phyloP scores from a whole-genome alignment of 2,113 vertebrate genomes.

The Microcebus ravelobensis region DNA sequence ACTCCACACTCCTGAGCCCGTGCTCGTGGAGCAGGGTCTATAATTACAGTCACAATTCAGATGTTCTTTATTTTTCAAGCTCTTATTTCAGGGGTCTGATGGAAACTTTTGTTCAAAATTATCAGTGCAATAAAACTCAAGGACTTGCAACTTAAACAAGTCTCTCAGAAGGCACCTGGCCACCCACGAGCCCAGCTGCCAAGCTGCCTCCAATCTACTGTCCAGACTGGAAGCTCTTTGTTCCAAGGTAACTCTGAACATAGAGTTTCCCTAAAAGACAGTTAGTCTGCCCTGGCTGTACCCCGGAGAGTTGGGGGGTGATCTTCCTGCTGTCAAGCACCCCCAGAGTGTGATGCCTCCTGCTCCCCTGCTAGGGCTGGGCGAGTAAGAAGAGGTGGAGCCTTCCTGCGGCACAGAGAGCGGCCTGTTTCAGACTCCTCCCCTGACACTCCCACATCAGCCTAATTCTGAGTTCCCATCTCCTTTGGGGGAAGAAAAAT shows the following conservation, averaged over 20 bases:
- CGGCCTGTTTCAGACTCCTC: fast-evolving
- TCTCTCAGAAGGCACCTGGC: not conserved
- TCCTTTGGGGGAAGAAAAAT: not conserved
- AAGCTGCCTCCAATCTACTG: not conserved
- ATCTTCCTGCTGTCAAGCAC: fast-evolving
- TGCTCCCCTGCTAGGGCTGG: too few relatives aligned
- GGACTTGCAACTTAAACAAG: not conserved
- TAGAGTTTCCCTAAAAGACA: too few relatives aligned
- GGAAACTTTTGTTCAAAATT: not conserved
- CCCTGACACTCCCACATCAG: too few relatives aligned
- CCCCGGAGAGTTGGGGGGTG: fast-evolving
- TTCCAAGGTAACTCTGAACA: fast-evolving
- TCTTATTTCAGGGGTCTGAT: not conserved
- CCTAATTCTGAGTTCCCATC: not conserved
- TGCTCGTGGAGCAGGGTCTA: fast-evolving
- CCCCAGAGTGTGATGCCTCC: fast-evolving
- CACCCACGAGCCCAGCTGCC: fast-evolving
- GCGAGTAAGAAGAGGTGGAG: not conserved
- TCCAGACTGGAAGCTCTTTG: not conserved
- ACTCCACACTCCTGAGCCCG: fast-evolving
- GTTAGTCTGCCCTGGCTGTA: fast-evolving
- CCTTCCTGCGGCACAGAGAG: too few relatives aligned
- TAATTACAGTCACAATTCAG: fast-evolving
- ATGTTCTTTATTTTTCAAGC: not conserved
- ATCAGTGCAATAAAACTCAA: too few relatives aligned